phyloP scores from a whole-genome alignment of 2,888 invertebrate genomes.

The Drosophila atroscutellata region DNA sequence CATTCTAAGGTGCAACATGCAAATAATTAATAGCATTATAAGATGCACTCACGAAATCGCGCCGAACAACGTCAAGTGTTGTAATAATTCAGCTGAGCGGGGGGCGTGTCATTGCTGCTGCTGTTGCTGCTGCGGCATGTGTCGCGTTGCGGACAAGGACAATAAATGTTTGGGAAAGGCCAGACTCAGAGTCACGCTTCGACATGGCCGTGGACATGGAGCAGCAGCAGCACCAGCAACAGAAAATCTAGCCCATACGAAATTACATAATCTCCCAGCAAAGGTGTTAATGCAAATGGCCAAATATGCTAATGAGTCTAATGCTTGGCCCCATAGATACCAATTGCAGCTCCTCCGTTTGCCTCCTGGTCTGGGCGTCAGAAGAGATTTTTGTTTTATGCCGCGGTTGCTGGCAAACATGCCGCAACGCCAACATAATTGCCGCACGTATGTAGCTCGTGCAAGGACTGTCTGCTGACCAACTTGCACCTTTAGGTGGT shows the following conservation, averaged over 20 bases:
- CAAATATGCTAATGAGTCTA: conserved; percentile 82
- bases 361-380: conserved; percentile 25
- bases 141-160: conserved; percentile 67
- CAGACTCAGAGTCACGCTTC: conserved; percentile 74
- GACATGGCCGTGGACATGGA: conserved; percentile 51
- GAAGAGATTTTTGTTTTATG: conserved; percentile 47
- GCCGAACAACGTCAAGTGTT: conserved; percentile 79
- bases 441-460: conserved; percentile 69
- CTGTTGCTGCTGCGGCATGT: conserved; percentile 29
- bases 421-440: conserved; percentile 65
- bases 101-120: conserved; percentile 24
- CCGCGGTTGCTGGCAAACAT: conserved; percentile 32
- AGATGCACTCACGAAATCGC: conserved; percentile 85
- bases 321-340: conserved; percentile 38
- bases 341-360: conserved; percentile 24
- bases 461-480: conserved; percentile 32
- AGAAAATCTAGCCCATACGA: conserved; percentile 50
- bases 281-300: conserved; percentile 83
- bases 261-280: conserved; percentile 79
- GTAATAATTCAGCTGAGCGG: conserved; percentile 77
- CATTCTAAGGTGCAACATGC: conserved; percentile 84
- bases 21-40: conserved; percentile 85
- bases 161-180: conserved; percentile 78
- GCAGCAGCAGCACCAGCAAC: conserved; percentile 9
- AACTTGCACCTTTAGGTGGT: conserved; percentile 50